A percentile compares a stretch with the other conserved stretches of the same genome.
These are phyloP conservation scores for Oreochromis niloticus DNA, from an alignment of 2,113 vertebrate genomes.

Conservation along the genomic window DNA sequence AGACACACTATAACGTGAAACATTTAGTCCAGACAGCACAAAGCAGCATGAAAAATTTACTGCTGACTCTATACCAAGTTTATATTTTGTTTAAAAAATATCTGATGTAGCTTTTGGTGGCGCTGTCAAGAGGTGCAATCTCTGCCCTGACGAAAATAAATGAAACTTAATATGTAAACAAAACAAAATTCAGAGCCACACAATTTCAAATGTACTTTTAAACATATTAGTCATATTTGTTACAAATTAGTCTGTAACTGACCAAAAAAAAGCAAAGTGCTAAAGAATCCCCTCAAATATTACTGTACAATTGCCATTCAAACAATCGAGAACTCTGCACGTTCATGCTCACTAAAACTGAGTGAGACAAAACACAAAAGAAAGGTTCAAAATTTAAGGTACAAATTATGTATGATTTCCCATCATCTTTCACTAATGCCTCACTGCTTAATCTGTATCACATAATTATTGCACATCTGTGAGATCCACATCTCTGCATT, in stretches of 20 bases:
- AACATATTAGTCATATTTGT: not conserved
- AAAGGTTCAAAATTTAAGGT: not conserved
- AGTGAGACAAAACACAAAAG: not conserved
- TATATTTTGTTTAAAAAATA: not conserved
- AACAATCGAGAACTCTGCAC: not conserved
- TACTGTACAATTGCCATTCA: not conserved
- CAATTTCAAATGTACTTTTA: not conserved
- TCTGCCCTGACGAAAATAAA: not conserved
- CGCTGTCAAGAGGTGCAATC: not conserved
- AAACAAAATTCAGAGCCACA: not conserved
- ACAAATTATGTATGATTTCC: not conserved
- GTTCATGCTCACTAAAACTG: not conserved
- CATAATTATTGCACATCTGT: not conserved
- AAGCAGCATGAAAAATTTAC: not conserved
- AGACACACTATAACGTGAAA: not conserved
- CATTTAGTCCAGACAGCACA: not conserved
- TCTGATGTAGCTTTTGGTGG: not conserved
- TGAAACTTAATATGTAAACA: not conserved
- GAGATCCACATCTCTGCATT: slow-evolving; percentile 3
- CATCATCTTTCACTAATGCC: not conserved
- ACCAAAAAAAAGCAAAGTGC: not conserved
- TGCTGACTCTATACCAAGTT: not conserved
- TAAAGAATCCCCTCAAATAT: not conserved
- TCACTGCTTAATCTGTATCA: not conserved
- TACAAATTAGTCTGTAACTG: not conserved